Evolutionary conservation across 2,888 invertebrate species (phyloP), one percentile per base, ranked within the genome.

Genomic region (Blera fallax): DNA sequence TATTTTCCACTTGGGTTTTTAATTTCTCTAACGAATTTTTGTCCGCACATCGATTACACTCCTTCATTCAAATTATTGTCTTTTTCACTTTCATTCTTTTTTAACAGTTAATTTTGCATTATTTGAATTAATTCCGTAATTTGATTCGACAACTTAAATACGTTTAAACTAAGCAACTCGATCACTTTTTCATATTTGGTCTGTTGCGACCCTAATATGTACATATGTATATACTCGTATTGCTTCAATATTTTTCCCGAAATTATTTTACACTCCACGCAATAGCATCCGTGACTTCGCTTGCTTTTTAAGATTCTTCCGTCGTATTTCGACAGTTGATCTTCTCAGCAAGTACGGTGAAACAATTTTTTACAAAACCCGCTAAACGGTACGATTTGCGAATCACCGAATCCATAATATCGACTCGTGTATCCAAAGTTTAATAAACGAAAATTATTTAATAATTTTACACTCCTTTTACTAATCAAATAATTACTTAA

Each of bases 111-210:
- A 18, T 56, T 56, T 56, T 56, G 43, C 43, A 43, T 43, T 43
- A 43, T 16, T 16, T 43, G 43, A 5, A 16, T 43, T 16, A 43
- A 16, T 43, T 43, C 43, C 43, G 43, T 16, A 32, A 58, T n/a
- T n/a, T n/a, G n/a, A n/a, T n/a, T n/a, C n/a, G n/a, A n/a, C n/a
- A n/a, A n/a, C n/a, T n/a, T n/a, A n/a, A n/a, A n/a, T n/a, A n/a
- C n/a, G n/a, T n/a, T n/a, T n/a, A n/a, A n/a, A n/a, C n/a, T n/a
- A n/a, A n/a, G 18, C 1, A 21, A 37, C 2, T 58, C 37, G n/a
- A 58, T 58, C 11, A 60, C 3, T 24, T 40, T 24, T 60, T 40
- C 60, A 43, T 60, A 60, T 60, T 60, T 40, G n/a, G 60, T 27
- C n/a, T 40, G 37, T 4, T n/a, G n/a, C n/a, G n/a, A n/a, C n/a